Evolutionary conservation across 1,140 invertebrate genomes (phyloP), one percentile per base, ranked within the genome.

Genomic region (Ephestia elutella): DNA sequence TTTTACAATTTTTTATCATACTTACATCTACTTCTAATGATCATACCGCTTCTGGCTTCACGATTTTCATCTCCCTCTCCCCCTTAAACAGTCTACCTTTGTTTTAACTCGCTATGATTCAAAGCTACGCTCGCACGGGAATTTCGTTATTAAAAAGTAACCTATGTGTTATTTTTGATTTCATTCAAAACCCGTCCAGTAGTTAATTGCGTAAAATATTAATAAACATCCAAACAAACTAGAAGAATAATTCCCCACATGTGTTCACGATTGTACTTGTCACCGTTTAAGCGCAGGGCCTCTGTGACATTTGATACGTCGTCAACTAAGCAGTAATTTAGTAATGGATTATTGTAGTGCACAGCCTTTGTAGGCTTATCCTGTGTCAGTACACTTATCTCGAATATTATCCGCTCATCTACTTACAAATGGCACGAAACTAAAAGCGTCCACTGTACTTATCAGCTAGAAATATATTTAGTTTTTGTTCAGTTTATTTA

Each of bases 281-380:
- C 50, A 15, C 19, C 20, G 50, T 21, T 25, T 50, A 13, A 13
- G 11, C 50, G 50, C 17, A 18, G 15, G 20, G 5, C n/a, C n/a
- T n/a, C 20, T 25, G 20, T 53, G 50, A 53, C 50, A 53, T 25
- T 53, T 53, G 50, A 53, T 53, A 53, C 70, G 70, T 74, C 80
- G 77, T 80, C 38, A 44, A 44, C 38, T 78, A 78, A 75, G 30
- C 30, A 32, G 73, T 74, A 81, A 79, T 79, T 77, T 79, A 80
- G 70, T 73, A 76, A 75, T 78, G 80, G 76, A 76, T 78, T 80
- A 82, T 78, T 74, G 73, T 66, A 72, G 62, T 66, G 68, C 64
- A 9, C 20, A 50, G 20, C 50, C 30, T 53, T 53, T 53, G 19
- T 53, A 53, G 15, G 20, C 17, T 53, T 53, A 53, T 25, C 50